Base-by-base conservation (phyloP, 2,113 vertebrate genomes). In the Salvator merianae region DNA sequence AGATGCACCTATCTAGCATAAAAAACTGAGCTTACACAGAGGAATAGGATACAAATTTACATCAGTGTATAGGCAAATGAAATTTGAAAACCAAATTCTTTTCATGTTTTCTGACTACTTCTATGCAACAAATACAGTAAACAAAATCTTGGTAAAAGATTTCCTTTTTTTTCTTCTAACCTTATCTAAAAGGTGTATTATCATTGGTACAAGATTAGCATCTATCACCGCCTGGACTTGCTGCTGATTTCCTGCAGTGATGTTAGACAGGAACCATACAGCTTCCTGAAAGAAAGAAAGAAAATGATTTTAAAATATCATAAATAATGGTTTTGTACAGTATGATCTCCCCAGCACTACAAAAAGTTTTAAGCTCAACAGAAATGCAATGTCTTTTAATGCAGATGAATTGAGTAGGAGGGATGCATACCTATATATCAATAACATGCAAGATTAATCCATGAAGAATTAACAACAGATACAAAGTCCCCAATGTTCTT, bases 221-320 rank as follows among this genome's bases (percentile, higher is more conserved):
- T 99, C 99, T 87, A 99, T 99, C 89, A 99, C 99, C 2, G 98
- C 99, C 93, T 99, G 99, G 86, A 99, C 99, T 95, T 99, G 99
- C 93, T 99, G 98, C 93, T 99, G 99, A 94, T 99, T 99, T 88
- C 99, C 99, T 87, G 99, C 99, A 65, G 99, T 99, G 94, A 99
- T 99, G 96, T 99, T 99, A 76, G 99, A 99, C 66, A 99, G 96
- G 96, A 99, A 99, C 99, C 99, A 99, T 89, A 99, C 99, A 26
- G 99, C 99, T 96, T 99, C 99, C 99, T 99, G 92, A 70, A 96
- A 82, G 91, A 95, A 96, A 77, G 4, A 95, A 89, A 71, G 87
- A 3, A 1, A 1, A 10, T 26, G 43, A 18, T 47, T 63, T 63
- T 80, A 74, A n/a, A 72, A 62, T 30, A 79, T 8, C 22, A 8